Evolutionary conservation across 2,113 vertebrate genomes (phyloP).

Genomic region (Syngnathus floridae): DNA sequence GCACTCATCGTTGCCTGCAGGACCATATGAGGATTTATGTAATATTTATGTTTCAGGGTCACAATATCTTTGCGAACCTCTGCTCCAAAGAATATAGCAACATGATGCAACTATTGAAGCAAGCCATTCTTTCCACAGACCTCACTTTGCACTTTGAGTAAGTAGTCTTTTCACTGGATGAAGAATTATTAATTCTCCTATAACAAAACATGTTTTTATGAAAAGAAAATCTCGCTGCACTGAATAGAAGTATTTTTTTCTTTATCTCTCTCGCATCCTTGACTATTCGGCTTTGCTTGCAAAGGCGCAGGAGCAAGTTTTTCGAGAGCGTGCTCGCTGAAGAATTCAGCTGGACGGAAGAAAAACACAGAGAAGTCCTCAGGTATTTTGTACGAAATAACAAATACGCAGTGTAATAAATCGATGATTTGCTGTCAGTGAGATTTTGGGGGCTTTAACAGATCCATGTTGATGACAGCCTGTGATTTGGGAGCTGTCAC

Average conservation of each 20-base stretch:
- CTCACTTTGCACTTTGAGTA: slow-evolving; percentile 77
- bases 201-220: neutral
- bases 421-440: neutral
- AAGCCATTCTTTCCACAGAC: slow-evolving; percentile 77
- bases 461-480: slow-evolving; percentile 99
- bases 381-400: slow-evolving; percentile 51
- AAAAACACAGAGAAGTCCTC: slow-evolving; percentile 67
- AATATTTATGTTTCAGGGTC: slow-evolving; percentile 60
- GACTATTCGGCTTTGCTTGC: slow-evolving; percentile 24
- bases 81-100: slow-evolving; percentile 76
- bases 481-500: slow-evolving; percentile 97
- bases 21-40: slow-evolving; percentile 17
- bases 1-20: slow-evolving; percentile 10
- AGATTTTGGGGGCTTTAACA: slow-evolving; percentile 52
- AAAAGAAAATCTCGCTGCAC: neutral
- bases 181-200: neutral
- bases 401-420: neutral
- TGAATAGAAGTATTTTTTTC: neutral
- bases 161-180: slow-evolving; percentile 32
- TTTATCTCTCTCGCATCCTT: slow-evolving; percentile 12
- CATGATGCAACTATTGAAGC: slow-evolving; percentile 78
- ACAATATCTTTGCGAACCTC: slow-evolving; percentile 78
- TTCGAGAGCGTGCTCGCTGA: slow-evolving; percentile 67
- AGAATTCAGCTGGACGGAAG: slow-evolving; percentile 69
- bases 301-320: slow-evolving; percentile 69